These are phyloP conservation scores for Colletes gigas DNA, from an alignment of 1,140 invertebrate species.

Conservation along the genomic window DNA sequence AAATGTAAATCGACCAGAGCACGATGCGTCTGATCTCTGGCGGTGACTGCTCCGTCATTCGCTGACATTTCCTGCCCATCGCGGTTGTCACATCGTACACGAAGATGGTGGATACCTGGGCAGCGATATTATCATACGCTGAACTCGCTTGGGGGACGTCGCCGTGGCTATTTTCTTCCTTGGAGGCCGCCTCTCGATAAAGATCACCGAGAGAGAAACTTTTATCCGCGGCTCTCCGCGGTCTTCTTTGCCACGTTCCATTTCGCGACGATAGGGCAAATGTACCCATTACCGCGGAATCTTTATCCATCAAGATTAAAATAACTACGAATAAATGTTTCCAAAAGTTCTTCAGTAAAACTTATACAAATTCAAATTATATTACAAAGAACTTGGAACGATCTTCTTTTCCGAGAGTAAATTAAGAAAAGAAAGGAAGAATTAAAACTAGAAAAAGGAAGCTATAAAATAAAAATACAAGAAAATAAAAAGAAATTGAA, in stretches of 20 bases:
- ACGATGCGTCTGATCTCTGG: conserved; percentile 19
- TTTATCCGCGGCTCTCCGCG: background rate
- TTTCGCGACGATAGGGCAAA: background rate
- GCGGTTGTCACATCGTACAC: conserved; percentile 19
- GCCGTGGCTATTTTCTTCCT: conserved; percentile 13
- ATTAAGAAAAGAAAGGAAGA: no score
- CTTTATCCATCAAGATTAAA: no score
- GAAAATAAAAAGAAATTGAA: no score
- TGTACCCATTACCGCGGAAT: background rate
- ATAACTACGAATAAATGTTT: no score
- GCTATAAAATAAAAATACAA: no score
- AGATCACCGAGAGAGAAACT: background rate
- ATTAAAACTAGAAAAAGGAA: no score
- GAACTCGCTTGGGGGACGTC: background rate
- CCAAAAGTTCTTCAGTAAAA: no score
- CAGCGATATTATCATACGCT: conserved; percentile 42
- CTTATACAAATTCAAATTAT: no score
- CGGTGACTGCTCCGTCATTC: conserved; percentile 29
- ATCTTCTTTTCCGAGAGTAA: no score
- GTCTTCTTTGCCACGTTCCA: background rate
- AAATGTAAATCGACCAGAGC: background rate
- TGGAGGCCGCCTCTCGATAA: conserved; percentile 11
- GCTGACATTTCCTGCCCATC: conserved; percentile 36
- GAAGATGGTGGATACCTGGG: conserved; percentile 30
- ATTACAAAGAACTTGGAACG: no score